phyloP scores from a whole-genome alignment of 2,113 vertebrate genomes.

The Gopherus flavomarginatus region DNA sequence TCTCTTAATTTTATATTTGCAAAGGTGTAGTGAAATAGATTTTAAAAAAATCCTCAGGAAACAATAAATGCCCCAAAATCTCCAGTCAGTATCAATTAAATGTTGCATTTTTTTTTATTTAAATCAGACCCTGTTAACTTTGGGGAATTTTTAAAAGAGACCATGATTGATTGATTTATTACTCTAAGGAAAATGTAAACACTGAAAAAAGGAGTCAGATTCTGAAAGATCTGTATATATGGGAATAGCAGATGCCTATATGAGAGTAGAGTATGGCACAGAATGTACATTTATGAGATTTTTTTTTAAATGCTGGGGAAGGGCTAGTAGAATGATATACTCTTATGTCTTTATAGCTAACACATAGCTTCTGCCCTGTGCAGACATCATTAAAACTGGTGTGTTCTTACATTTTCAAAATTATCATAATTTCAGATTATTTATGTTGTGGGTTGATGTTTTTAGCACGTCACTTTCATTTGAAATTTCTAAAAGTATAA shows the following conservation, averaged over 20 bases:
- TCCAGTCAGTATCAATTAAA: neutral
- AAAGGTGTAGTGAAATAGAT: neutral
- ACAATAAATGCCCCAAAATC: neutral
- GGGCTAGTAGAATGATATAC: neutral
- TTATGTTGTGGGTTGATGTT: neutral
- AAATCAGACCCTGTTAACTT: neutral
- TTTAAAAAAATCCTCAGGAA: neutral
- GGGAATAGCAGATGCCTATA: neutral
- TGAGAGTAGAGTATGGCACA: neutral
- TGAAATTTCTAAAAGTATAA: neutral
- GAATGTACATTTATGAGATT: neutral
- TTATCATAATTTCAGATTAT: neutral
- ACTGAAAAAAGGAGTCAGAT: neutral
- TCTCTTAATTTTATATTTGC: neutral
- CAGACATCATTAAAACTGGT: neutral
- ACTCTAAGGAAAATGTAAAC: neutral
- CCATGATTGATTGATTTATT: neutral
- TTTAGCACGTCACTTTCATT: neutral
- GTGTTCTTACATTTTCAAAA: neutral
- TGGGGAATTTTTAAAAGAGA: neutral
- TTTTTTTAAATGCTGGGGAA: neutral
- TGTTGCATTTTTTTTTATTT: neutral
- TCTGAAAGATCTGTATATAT: neutral
- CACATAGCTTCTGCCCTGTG: neutral
- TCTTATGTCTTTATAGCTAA: neutral